A percentile compares a stretch with the other conserved stretches of the same genome.
Evolutionary conservation across 2,888 invertebrate species (phyloP).

Genomic region (Dynastes hyllus): DNA sequence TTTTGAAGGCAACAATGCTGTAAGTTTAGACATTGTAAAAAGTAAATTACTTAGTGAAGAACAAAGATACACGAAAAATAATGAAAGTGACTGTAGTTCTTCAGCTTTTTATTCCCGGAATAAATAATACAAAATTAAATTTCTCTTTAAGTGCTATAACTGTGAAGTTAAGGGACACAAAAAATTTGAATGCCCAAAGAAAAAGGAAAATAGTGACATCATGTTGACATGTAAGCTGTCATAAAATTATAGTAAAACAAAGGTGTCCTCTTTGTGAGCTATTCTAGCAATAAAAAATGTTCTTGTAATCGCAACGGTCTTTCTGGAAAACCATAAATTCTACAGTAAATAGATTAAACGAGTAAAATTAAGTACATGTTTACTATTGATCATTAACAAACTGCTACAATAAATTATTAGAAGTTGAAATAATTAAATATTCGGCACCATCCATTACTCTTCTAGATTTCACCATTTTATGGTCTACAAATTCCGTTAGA

Average conservation of each 20-base stretch:
- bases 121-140: not conserved
- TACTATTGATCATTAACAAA: slow-evolving; percentile 74
- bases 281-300: too few relatives aligned
- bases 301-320: too few relatives aligned
- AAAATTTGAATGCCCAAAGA: slow-evolving; percentile 7
- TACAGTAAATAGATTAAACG: too few relatives aligned
- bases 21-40: not conserved
- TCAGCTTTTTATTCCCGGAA: not conserved
- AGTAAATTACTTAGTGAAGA: slow-evolving; percentile 15
- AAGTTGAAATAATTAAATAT: slow-evolving; percentile 86
- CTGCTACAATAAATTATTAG: slow-evolving; percentile 82
- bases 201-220: not conserved
- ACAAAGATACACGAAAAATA: not conserved
- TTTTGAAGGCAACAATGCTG: slow-evolving; percentile 7
- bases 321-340: too few relatives aligned
- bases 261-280: too few relatives aligned
- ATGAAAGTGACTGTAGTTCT: not conserved
- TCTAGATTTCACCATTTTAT: slow-evolving; percentile 89
- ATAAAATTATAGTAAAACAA: too few relatives aligned
- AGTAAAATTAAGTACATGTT: not conserved
- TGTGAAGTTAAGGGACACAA: not conserved
- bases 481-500: slow-evolving; percentile 95
- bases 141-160: not conserved
- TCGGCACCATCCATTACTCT: slow-evolving; percentile 88
- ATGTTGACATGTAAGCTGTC: too few relatives aligned